Base-by-base conservation (phyloP, 2,797 vertebrate species). In the Schizopygopsis pylzovi region DNA sequence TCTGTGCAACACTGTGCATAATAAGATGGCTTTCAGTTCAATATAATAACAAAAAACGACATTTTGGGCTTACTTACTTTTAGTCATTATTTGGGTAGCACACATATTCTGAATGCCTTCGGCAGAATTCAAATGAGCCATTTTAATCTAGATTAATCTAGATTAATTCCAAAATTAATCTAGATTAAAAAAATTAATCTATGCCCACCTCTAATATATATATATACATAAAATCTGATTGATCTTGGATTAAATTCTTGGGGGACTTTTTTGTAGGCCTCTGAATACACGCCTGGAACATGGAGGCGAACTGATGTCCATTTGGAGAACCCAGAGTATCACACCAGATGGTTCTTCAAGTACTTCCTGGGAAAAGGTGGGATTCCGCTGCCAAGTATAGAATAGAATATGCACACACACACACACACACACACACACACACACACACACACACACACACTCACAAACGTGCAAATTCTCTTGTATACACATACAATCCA, bases 331-430 rank as follows among this genome's bases (percentile, higher is more conserved):
- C 98, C 98, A 7, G 98, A 99, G 86, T 99, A 98, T 94, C 98
- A 99, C 92, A 99, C 98, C 89, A 97, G 98, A 95, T 99, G 98
- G 98, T 99, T 98, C 93, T 99, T 99, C 93, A 99, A 97, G 91
- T 99, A 99, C 93, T 99, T 99, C 92, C 95, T 99, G 92, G 98
- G 98, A 93, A 99, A 99, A 99, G 98, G 98, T 99, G 94, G 89
- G 84, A 85, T 89, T 82, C 52, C 88, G 85, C 22, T 63, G 81
- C 52, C 45, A 83, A 39, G 18, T 43, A 61, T 45, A 20, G 73
- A 78, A 9, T 37, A 39, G 33, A 33, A 33, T 33, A 33, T 33
- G 33, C 9, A 4, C 37, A 41, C 41, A 41, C 77, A 79, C n/a
- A 47, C n/a, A n/a, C n/a, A n/a, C n/a, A n/a, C n/a, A n/a, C n/a